Conservation (phyloP, 2,113 vertebrate genomes). For the Corynorhinus townsendii region DNA sequence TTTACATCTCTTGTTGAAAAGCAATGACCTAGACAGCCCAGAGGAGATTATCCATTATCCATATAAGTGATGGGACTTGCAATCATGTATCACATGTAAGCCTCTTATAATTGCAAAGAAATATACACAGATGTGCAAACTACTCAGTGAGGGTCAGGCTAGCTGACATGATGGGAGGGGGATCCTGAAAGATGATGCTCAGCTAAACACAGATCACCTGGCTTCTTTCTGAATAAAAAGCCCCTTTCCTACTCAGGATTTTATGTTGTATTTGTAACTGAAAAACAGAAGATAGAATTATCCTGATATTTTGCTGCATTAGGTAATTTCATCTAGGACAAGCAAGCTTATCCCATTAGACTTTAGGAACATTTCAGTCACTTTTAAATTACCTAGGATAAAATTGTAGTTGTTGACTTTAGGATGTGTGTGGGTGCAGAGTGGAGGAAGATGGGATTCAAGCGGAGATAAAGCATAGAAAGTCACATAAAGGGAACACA, state of each 20-base stretch:
- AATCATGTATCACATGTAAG: not conserved
- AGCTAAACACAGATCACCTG: not conserved
- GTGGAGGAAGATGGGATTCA: not conserved
- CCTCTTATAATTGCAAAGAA: not conserved
- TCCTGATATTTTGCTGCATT: conserved; percentile 11
- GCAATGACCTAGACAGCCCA: not conserved
- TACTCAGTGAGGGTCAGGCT: not conserved
- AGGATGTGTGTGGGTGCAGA: no score
- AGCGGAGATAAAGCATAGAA: not conserved
- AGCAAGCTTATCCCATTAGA: not conserved
- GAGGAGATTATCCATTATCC: not conserved
- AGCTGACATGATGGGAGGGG: not conserved
- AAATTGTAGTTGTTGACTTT: not conserved
- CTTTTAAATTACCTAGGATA: not conserved
- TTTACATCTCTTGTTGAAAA: conserved; percentile 9
- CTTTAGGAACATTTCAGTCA: not conserved
- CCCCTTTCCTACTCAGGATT: not conserved
- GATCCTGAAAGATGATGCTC: not conserved
- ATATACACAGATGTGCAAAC: not conserved
- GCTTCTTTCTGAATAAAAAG: not conserved
- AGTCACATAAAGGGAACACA: not conserved
- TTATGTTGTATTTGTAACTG: conserved; percentile 23
- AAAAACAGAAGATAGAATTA: conserved; percentile 29
- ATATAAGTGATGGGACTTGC: not conserved
- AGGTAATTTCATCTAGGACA: not conserved